phyloP scores from a whole-genome alignment of 2,113 vertebrate species.

The Corynorhinus townsendii region DNA sequence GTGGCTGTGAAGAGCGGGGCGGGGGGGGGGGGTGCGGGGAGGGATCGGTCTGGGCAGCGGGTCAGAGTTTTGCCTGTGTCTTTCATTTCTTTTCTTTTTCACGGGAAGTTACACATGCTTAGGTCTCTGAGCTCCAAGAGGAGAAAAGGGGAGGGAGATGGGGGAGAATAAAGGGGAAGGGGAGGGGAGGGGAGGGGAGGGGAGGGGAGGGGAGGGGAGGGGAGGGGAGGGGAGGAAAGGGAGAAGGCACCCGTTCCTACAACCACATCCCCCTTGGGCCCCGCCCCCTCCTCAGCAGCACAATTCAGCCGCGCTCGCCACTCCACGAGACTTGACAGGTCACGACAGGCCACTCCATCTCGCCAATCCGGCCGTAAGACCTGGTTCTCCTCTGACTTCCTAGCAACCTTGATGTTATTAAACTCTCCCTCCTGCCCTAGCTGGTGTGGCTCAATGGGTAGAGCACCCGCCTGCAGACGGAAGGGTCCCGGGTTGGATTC shows the following conservation, averaged over 20 bases:
- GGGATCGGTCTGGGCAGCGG: background rate
- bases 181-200: background rate
- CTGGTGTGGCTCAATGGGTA: too few relatives aligned
- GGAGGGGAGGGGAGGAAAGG: background rate
- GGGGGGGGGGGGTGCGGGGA: too few relatives aligned
- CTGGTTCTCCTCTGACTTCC: background rate
- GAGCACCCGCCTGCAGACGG: too few relatives aligned
- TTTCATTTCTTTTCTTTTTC: background rate
- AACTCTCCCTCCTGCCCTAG: background rate
- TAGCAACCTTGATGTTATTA: background rate
- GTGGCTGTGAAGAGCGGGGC: background rate
- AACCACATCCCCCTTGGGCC: fast-evolving
- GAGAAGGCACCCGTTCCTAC: background rate
- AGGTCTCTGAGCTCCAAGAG: background rate
- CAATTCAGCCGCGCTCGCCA: background rate
- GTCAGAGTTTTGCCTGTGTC: background rate
- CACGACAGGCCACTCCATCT: background rate
- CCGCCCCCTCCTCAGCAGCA: background rate
- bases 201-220: background rate
- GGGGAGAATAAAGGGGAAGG: background rate
- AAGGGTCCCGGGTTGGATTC: too few relatives aligned
- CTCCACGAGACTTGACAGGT: background rate
- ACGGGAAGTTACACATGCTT: background rate
- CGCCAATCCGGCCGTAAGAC: too few relatives aligned
- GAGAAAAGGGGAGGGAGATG: background rate